Evolutionary conservation across 2,888 invertebrate genomes (phyloP), one percentile per base, ranked within the genome.

Genomic region (Caenorhabditis sinica): DNA sequence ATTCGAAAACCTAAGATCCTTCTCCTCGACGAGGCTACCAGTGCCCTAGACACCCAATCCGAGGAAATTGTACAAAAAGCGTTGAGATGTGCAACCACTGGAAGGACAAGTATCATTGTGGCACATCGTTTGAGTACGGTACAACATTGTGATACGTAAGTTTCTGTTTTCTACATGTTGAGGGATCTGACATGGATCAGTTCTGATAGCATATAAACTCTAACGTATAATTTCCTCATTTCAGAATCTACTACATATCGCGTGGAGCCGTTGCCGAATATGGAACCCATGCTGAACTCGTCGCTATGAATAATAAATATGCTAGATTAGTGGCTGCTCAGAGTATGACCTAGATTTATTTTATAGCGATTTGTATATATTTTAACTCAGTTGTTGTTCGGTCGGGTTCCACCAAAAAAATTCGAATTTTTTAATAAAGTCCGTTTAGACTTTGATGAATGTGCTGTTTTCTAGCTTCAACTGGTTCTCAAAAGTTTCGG

Each of bases 121-220:
- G 90, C 90, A 0, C 90, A 90, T 84, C 83, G 90, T 2, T 74
- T 90, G 45, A 86, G 88, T 20, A 87, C 89, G 0, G 82, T 90
- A 25, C 88, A 87, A 66, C 83, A 82, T 61, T 87, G 85, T 69
- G 85, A 87, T 69, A 81, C 68, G 87, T 87, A 40, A 82, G 83
- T 61, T 9, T 58, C 23, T 23, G 20, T 61, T 25, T 30, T 25
- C n/a, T n/a, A n/a, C n/a, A n/a, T n/a, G n/a, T n/a, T n/a, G n/a
- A n/a, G n/a, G n/a, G n/a, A n/a, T n/a, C n/a, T n/a, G n/a, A n/a
- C n/a, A n/a, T n/a, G 51, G 9, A 25, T 25, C 25, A 9, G 53
- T 25, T 23, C 23, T 1, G 23, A 30, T 58, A 8, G n/a, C 23
- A 25, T 25, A 25, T 25, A 56, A 30, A 13, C 15, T 30, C 0